Evolutionary conservation across 1,140 invertebrate species (phyloP), one percentile per base, ranked within the genome.

Genomic region (Euwallacea similis): DNA sequence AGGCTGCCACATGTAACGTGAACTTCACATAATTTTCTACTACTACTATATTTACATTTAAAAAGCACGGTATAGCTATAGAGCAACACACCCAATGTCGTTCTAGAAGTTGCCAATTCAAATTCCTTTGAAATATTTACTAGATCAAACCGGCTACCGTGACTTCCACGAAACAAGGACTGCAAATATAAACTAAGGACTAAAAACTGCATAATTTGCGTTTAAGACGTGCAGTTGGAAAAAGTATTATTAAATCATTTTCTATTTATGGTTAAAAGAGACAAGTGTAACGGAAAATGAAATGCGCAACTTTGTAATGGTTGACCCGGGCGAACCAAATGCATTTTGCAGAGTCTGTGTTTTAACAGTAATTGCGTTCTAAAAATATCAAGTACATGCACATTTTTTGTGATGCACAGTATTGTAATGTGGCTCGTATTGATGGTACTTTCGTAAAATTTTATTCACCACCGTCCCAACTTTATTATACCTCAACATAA

Each of bases 251-350:
- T 56, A 4, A 21, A 56, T 56, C 54, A 56, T 15, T 6, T 15
- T 15, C n/a, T 56, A 21, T 56, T 56, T 56, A 56, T 56, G 16
- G 9, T 56, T 50, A 13, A 33, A 33, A 33, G 21, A 33, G 46
- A 13, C 16, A 56, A 56, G 16, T 15, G 16, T 16, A 50, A 11
- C 13, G 11, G 8, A 56, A 56, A 15, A 16, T 56, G 8, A 56
- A 56, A 16, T 56, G 54, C 54, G 54, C 54, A 56, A 56, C 54
- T 56, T 56, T 56, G 16, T 56, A 21, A 56, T 16, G 16, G 54
- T 56, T 56, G 54, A 56, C 54, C 54, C 16, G 54, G 54, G 11
- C 54, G 16, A 50, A 10, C 9, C 46, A 13, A 50, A 10, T 50
- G 46, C 46, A 50, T 56, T 56, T 56, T 56, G 54, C 54, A 50